phyloP scores from a whole-genome alignment of 2,113 vertebrate genomes.

The Leucopternis melanops region DNA sequence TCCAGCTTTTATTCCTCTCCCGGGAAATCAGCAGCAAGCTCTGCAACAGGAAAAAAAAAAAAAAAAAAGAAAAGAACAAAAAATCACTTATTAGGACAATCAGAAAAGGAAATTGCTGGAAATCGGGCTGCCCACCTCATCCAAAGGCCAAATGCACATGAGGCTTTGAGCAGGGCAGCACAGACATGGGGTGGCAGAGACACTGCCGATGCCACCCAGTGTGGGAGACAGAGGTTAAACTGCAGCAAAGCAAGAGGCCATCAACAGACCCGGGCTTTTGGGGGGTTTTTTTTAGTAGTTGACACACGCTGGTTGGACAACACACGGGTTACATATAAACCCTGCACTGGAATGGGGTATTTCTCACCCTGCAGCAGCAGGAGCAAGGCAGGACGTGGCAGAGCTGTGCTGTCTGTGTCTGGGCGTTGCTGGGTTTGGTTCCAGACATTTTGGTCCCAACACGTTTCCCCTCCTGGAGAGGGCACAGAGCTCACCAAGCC shows the following conservation, averaged over 20 bases:
- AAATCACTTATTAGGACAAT: neutral
- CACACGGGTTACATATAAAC: fast-evolving
- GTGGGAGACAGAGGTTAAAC: fast-evolving
- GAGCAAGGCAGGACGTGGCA: neutral
- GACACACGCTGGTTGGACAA: neutral
- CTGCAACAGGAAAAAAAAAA: neutral
- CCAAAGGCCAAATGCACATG: fast-evolving
- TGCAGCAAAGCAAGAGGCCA: neutral
- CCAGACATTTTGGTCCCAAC: neutral
- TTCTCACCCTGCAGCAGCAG: fast-evolving
- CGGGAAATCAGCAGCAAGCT: conserved; percentile 1
- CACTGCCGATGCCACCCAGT: fast-evolving
- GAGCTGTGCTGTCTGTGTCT: fast-evolving
- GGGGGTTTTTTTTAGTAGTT: neutral
- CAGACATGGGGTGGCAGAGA: fast-evolving
- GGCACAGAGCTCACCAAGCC: neutral
- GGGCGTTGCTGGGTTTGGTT: neutral
- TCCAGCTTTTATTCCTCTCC: neutral
- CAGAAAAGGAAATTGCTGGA: neutral
- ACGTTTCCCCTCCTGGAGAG: neutral
- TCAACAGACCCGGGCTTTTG: neutral
- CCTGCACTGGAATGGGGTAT: neutral
- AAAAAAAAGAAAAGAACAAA: fast-evolving
- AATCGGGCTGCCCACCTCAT: neutral
- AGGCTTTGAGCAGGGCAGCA: neutral